Evolutionary conservation across 2,888 invertebrate species (phyloP), one percentile per base, ranked within the genome.

Genomic region (Pollenia angustigena): DNA sequence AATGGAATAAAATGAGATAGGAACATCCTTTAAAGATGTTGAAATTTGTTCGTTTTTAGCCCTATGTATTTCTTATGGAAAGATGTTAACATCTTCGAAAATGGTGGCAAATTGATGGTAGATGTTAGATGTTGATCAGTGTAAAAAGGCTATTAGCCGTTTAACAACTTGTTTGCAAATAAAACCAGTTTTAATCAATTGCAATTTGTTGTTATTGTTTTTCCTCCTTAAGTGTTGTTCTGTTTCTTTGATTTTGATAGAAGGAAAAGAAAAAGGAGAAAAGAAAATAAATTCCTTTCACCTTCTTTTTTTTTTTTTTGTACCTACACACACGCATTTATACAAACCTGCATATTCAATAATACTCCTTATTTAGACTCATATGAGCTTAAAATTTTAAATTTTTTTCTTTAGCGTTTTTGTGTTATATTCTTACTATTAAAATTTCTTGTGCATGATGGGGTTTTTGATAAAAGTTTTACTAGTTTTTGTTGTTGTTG

Each of bases 111-210:
- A n/a, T n/a, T n/a, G n/a, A n/a, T n/a, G n/a, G n/a, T n/a, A n/a
- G n/a, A n/a, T n/a, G n/a, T n/a, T n/a, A n/a, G n/a, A n/a, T n/a
- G n/a, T n/a, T n/a, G n/a, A n/a, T n/a, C n/a, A n/a, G n/a, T n/a
- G n/a, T n/a, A 62, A 58, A 48, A 50, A 75, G 44, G 12, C n/a
- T 71, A 23, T 50, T 64, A 66, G 62, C 44, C 52, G 58, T 48
- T 74, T 54, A 60, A 80, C 62, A 80, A 81, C 71, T 85, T 80
- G 80, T 79, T 81, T 81, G 62, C 56, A 74, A 79, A 69, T 85
- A 79, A 81, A 81, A 84, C 81, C 71, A 68, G 81, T 85, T 85
- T 85, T 56, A 83, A 81, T 85, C 74, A 79, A 76, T 75, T 62
- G 76, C 23, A 44, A 46, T 74, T 75, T 81, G 40, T 42, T 75